These are phyloP conservation scores for Thaumatotibia leucotreta DNA, from an alignment of 1,140 invertebrate species.

Conservation along the genomic window DNA sequence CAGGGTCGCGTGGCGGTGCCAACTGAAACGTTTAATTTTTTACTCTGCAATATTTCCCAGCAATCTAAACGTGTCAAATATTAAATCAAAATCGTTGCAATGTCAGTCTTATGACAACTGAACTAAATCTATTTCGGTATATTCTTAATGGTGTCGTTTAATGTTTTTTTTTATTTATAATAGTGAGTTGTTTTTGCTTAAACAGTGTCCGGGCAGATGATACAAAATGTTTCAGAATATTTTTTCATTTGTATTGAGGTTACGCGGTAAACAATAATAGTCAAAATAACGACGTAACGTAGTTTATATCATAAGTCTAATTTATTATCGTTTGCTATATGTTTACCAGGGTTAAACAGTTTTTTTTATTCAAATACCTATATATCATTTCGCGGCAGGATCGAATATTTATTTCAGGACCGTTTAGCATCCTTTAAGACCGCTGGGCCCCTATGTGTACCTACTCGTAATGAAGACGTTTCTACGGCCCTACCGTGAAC, in stretches of 20 bases:
- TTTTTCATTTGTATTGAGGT: neutral
- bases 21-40: slow-evolving; percentile 15
- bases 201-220: neutral
- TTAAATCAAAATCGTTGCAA: neutral
- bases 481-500: too few species aligned
- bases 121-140: neutral
- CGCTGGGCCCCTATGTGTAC: too few species aligned
- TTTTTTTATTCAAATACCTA: too few species aligned
- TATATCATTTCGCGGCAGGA: too few species aligned
- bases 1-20: slow-evolving; percentile 20
- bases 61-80: neutral
- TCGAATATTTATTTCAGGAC: too few species aligned
- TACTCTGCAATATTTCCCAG: neutral
- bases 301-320: too few species aligned
- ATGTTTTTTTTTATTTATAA: neutral
- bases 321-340: too few species aligned
- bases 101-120: neutral
- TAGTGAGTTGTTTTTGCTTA: neutral
- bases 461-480: too few species aligned
- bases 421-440: too few species aligned
- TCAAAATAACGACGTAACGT: too few species aligned
- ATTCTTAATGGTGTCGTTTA: neutral
- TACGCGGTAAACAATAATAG: too few species aligned
- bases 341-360: too few species aligned
- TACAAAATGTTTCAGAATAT: neutral